Evolutionary conservation across 2,888 invertebrate species (phyloP).

Genomic region (Pollenia amentaria): DNA sequence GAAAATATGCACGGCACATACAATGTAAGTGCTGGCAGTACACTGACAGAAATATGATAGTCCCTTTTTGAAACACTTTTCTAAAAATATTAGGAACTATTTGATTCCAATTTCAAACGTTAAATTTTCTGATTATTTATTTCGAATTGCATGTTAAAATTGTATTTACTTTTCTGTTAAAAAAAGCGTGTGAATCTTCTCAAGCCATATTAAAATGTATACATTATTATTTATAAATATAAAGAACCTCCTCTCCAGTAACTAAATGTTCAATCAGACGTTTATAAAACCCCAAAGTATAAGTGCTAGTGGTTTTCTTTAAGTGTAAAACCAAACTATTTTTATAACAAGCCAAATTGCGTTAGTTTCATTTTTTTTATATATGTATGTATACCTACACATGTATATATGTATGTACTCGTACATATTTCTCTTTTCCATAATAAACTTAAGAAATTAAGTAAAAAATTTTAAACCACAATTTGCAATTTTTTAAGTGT

Average conservation of each 20-base stretch:
- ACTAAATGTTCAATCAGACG: too few relatives aligned
- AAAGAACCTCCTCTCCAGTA: neutral
- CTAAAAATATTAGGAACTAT: neutral
- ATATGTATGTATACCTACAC: neutral
- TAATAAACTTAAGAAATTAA: slow-evolving; percentile 27
- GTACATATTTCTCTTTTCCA: slow-evolving; percentile 24
- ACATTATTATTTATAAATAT: too few relatives aligned
- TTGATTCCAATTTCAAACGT: too few relatives aligned
- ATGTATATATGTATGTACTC: neutral
- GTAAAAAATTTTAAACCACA: slow-evolving; percentile 57
- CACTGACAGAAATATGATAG: slow-evolving; percentile 25
- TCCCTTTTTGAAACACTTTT: neutral
- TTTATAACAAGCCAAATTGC: slow-evolving; percentile 48
- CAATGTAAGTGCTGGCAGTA: slow-evolving; percentile 17
- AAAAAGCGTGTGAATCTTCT: slow-evolving; percentile 14
- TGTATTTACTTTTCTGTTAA: neutral
- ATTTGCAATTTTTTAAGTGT: slow-evolving; percentile 64
- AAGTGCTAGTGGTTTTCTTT: slow-evolving; percentile 40
- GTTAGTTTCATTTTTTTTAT: neutral
- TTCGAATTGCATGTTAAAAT: neutral
- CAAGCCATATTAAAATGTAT: neutral
- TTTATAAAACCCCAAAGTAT: neutral
- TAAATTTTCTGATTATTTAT: too few relatives aligned
- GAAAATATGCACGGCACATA: slow-evolving; percentile 9
- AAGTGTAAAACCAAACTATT: slow-evolving; percentile 59